These are phyloP conservation scores for Heterodera carotae DNA, from an alignment of 1,140 invertebrate species.

Conservation along the genomic window DNA sequence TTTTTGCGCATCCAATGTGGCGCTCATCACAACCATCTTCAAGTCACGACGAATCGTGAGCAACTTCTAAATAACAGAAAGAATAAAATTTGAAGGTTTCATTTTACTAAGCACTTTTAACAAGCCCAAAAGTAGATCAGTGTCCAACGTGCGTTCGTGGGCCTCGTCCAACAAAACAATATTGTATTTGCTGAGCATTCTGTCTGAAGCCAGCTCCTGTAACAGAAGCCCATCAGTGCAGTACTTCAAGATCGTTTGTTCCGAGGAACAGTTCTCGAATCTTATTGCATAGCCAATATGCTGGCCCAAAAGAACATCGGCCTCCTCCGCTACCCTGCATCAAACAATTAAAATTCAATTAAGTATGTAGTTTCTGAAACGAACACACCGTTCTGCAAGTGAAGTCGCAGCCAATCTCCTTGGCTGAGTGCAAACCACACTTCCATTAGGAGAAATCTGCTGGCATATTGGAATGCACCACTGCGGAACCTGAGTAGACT, in stretches of 20 bases:
- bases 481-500: constrained; percentile 67
- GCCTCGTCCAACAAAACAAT: constrained; percentile 96
- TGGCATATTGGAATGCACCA: constrained; percentile 79
- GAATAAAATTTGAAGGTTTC: constrained; percentile 39
- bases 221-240: constrained; percentile 98
- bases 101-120: background rate
- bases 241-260: constrained; percentile 73
- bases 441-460: constrained; percentile 40
- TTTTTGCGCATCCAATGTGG: constrained; percentile 92
- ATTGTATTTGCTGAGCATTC: constrained; percentile 79
- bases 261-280: constrained; percentile 76
- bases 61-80: constrained; percentile 73
- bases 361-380: background rate
- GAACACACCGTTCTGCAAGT: constrained; percentile 85
- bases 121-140: constrained; percentile 65
- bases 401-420: constrained; percentile 91
- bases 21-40: constrained; percentile 91
- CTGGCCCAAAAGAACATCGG: constrained; percentile 21
- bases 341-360: too few species aligned
- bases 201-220: constrained; percentile 78
- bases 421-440: constrained; percentile 91
- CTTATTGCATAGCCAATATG: constrained; percentile 77
- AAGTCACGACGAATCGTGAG: constrained; percentile 86
- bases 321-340: too few species aligned
- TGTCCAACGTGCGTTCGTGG: constrained; percentile 86